Percentiles rank a stretch among this genome's conserved stretches.
Conservation (phyloP, 2,113 vertebrate species). For the Poeciliopsis prolifica region DNA sequence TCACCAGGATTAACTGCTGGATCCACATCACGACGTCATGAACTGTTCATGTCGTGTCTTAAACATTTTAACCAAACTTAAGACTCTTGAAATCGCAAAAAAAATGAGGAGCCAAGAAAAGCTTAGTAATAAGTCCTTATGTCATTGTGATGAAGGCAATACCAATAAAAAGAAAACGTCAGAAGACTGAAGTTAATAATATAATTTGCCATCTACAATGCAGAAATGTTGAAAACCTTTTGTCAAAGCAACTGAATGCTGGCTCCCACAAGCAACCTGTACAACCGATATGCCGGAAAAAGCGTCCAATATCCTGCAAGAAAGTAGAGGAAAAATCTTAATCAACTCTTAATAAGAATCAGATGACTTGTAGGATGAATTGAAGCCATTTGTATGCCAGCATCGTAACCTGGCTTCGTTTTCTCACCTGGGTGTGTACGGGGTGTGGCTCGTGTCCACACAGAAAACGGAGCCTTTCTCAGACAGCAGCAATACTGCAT, state of each 20-base stretch:
- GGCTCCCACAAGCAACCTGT: constrained; percentile 79
- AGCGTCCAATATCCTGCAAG: constrained; percentile 59
- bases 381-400: neutral
- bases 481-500: constrained; percentile 44
- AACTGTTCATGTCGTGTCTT: neutral
- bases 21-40: neutral
- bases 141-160: neutral
- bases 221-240: constrained; percentile 67
- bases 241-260: constrained; percentile 75
- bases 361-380: neutral
- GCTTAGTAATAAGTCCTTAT: neutral
- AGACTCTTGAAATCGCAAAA: neutral
- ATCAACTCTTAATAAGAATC: neutral
- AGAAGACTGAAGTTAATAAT: neutral
- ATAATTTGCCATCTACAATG: neutral
- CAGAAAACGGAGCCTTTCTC: constrained; percentile 25
- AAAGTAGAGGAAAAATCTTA: neutral
- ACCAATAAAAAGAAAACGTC: neutral
- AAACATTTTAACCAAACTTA: neutral
- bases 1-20: neutral
- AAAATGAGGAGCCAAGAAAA: too few species aligned
- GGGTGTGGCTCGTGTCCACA: constrained; percentile 12
- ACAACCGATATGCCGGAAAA: constrained; percentile 54
- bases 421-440: constrained; percentile 34
- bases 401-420: neutral